These are phyloP conservation scores for Theristicus caerulescens DNA, from an alignment of 2,113 vertebrate species.

Conservation along the genomic window DNA sequence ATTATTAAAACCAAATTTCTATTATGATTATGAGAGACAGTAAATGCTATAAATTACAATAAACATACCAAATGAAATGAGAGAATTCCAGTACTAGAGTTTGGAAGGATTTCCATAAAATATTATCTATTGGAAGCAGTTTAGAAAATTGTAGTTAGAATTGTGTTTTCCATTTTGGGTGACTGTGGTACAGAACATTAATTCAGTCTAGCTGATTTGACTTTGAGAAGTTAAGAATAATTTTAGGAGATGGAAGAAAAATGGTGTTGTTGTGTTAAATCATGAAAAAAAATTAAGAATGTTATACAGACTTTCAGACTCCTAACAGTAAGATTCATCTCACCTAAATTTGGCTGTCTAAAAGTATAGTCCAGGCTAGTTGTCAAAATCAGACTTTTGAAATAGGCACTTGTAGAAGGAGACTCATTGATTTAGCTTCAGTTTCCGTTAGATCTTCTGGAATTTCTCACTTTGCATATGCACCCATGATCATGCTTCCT, in stretches of 20 bases:
- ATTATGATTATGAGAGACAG: not conserved
- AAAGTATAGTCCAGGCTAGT: not conserved
- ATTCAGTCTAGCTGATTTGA: not conserved
- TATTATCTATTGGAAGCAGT: not conserved
- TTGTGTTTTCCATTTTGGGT: not conserved
- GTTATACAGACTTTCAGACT: not conserved
- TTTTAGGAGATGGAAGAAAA: not conserved
- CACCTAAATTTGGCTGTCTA: not conserved
- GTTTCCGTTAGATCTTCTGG: not conserved
- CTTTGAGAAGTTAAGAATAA: not conserved
- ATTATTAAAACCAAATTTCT: not conserved
- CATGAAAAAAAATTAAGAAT: not conserved
- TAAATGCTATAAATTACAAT: not conserved
- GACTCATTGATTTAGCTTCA: not conserved
- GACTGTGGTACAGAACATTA: not conserved
- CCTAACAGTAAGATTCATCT: not conserved
- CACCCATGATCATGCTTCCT: not conserved
- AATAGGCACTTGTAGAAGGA: not conserved
- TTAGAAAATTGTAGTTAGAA: not conserved
- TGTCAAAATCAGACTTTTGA: not conserved
- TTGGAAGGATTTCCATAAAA: not conserved
- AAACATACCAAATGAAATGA: not conserved
- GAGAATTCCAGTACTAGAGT: not conserved
- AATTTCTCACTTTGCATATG: not conserved
- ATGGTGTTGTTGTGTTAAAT: not conserved